Percentiles rank a stretch among this genome's conserved stretches.
phyloP scores from a whole-genome alignment of 1,140 invertebrate genomes.

The Lordiphosa clarofinis region DNA sequence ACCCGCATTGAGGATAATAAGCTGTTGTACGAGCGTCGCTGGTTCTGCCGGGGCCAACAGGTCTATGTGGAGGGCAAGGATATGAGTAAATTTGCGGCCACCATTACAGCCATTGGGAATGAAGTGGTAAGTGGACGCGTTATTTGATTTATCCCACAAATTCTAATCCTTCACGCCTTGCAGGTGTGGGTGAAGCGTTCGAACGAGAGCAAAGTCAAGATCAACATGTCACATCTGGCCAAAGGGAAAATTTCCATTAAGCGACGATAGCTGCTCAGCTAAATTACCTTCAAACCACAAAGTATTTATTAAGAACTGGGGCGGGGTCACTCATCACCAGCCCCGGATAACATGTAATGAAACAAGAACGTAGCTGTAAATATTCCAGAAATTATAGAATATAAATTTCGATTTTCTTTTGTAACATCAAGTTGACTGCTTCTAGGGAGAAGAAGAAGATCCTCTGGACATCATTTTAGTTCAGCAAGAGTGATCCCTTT shows the following conservation, averaged over 20 bases:
- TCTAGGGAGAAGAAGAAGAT: too few relatives aligned
- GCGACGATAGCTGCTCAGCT: constrained; percentile 81
- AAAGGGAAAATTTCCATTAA: constrained; percentile 94
- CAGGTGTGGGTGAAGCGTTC: constrained; percentile 95
- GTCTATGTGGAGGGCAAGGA: constrained; percentile 95
- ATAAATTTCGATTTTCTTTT: too few relatives aligned
- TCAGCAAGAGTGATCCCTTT: too few relatives aligned
- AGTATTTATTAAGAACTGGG: too few relatives aligned
- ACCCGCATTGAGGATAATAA: constrained; percentile 96
- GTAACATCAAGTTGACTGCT: too few relatives aligned
- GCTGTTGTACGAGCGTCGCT: constrained; percentile 94
- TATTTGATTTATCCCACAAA: background rate
- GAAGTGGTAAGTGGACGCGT: constrained; percentile 86
- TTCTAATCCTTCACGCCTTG: constrained; percentile 59
- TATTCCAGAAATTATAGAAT: too few relatives aligned
- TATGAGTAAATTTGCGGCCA: constrained; percentile 88
- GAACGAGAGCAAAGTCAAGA: constrained; percentile 89
- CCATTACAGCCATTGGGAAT: constrained; percentile 92
- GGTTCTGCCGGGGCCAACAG: constrained; percentile 96
- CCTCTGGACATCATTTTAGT: too few relatives aligned
- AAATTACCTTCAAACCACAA: background rate
- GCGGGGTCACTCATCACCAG: too few relatives aligned
- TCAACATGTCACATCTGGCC: constrained; percentile 90
- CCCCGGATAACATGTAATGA: too few relatives aligned
- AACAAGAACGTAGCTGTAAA: too few relatives aligned